A percentile compares a stretch with the other conserved stretches of the same genome.
Evolutionary conservation across 2,797 vertebrate species (phyloP).

Genomic region (Arremon brunneinucha): DNA sequence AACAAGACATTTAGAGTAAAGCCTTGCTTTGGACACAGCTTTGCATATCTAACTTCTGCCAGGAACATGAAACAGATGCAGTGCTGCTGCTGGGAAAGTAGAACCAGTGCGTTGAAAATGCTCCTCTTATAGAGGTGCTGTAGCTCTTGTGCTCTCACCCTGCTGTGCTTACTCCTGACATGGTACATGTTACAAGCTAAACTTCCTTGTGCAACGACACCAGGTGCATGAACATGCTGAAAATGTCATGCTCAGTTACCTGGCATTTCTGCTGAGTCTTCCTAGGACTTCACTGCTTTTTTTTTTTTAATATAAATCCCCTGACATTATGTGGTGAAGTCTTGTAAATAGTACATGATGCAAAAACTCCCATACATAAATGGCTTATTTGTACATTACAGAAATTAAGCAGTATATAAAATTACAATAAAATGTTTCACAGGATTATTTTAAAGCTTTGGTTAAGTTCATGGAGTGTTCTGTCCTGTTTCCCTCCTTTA

Average conservation of each 20-base stretch:
- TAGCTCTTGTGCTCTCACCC: not conserved
- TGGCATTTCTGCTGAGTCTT: slow-evolving; percentile 20
- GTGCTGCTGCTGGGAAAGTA: not conserved
- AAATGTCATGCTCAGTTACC: not conserved
- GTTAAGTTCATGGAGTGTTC: not conserved
- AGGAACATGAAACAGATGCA: not conserved
- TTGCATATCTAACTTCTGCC: not conserved
- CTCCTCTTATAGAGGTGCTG: slow-evolving; percentile 64
- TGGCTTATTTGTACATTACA: slow-evolving; percentile 66
- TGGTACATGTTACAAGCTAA: not conserved
- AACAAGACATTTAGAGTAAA: slow-evolving; percentile 40
- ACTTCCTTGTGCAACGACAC: not conserved
- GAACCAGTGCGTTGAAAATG: not conserved
- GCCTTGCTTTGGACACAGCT: not conserved
- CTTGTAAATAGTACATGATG: slow-evolving; percentile 73
- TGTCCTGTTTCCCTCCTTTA: not conserved
- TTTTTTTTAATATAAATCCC: not conserved
- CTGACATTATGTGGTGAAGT: slow-evolving; percentile 17
- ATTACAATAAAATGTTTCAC: slow-evolving; percentile 70
- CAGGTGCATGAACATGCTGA: not conserved
- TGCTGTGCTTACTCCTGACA: not conserved
- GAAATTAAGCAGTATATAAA: slow-evolving; percentile 61
- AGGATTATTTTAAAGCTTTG: not conserved
- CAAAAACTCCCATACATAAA: not conserved
- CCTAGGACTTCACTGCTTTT: not conserved